Conservation (phyloP, 2,113 vertebrate species). For the Lathamus discolor region DNA sequence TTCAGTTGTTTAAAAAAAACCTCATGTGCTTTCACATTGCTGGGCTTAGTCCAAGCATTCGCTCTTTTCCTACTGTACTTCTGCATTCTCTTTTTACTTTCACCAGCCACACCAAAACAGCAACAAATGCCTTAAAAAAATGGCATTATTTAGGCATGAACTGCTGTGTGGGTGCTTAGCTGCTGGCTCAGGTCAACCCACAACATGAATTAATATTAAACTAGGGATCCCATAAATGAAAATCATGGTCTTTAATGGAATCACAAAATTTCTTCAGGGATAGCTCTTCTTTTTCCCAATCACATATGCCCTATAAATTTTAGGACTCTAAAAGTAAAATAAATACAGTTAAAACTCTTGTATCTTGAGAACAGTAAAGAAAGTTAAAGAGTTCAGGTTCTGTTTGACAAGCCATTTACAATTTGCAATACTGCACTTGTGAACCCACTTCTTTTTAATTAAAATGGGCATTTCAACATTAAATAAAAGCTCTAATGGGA, state of each 20-base stretch:
- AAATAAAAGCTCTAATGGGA: neutral
- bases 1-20: neutral
- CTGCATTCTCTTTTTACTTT: neutral
- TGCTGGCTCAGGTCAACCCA: neutral
- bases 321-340: neutral
- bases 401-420: neutral
- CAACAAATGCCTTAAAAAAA: neutral
- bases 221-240: slow-evolving; percentile 35
- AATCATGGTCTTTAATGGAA: slow-evolving; percentile 40
- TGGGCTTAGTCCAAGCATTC: neutral
- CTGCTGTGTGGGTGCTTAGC: neutral
- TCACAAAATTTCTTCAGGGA: slow-evolving; percentile 4
- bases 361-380: neutral
- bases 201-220: slow-evolving; percentile 20
- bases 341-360: neutral
- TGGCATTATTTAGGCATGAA: neutral
- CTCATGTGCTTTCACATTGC: neutral
- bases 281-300: neutral
- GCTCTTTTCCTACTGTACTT: neutral
- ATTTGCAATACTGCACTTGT: neutral
- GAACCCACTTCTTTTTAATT: neutral
- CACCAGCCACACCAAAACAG: neutral
- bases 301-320: neutral
- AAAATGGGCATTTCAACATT: neutral
- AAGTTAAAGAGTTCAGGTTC: neutral